Base-by-base conservation (phyloP, 2,113 vertebrate species). In the Pteruthius melanotis region DNA sequence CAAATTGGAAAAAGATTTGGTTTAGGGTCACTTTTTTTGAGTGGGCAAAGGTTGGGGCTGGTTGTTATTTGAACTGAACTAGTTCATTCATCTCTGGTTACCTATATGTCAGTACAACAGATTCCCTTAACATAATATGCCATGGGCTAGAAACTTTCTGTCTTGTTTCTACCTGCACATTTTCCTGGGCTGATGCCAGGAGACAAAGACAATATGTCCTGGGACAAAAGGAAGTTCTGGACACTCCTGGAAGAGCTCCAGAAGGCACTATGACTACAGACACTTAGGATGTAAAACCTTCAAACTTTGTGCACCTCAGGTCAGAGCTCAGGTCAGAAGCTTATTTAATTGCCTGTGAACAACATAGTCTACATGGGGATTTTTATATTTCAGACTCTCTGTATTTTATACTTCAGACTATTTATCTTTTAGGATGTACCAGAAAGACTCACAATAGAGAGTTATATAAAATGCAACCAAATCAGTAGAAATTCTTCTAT, bases 21-120 rank as follows among this genome's bases (percentile, higher is more conserved):
- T 65, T 96, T 96, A 90, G 96, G 96, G 97, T 97, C 95, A 97
- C 40, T 95, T 96, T 95, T 96, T 96, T 83, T 71, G 52, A 94
- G 69, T 91, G 96, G 87, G 90, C 97, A 97, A 97, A 97, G 96
- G 95, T 97, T 97, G 95, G 60, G 72, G 61, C 82, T 97, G 95
- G 93, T 94, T 96, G 91, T 95, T 95, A 96, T 97, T 97, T 97
- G 95, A 83, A 45, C 71, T 90, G 94, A 94, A 85, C 92, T 84
- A 71, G 87, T 95, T 95, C 90, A 85, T 90, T 94, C 95, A 94
- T 96, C 95, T 97, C 96, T 94, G 72, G 95, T 97, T 97, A 95
- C 93, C 61, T 79, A 77, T 35, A 80, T 94, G 97, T 97, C 97
- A 97, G 87, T 97, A 96, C 93, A 96, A 94, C 17, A 69, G 61